Evolutionary conservation across 1,140 invertebrate genomes (phyloP).

Genomic region (Palaemon carinicauda): DNA sequence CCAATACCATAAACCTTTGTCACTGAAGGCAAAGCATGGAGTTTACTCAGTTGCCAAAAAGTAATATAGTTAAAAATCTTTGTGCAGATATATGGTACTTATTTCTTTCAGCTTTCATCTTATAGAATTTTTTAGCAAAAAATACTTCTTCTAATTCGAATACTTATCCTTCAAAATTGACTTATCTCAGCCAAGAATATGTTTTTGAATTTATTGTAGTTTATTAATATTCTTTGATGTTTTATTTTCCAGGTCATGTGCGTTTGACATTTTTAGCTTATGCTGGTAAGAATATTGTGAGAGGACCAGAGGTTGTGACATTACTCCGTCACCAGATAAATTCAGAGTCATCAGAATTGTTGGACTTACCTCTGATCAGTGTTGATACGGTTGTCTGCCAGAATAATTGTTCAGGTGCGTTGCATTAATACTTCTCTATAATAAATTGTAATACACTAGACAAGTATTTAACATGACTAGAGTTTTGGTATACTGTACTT

Average conservation of each 20-base stretch:
- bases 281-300: constrained; percentile 60
- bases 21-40: no score
- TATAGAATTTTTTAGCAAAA: no score
- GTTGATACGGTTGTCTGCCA: constrained; percentile 87
- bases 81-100: no score
- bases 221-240: not conserved
- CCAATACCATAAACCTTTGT: no score
- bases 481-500: no score
- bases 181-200: no score
- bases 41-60: no score
- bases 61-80: no score
- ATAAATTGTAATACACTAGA: not conserved
- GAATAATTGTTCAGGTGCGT: constrained; percentile 81
- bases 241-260: constrained; percentile 63
- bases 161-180: no score
- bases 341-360: constrained; percentile 63
- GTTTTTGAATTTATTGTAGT: not conserved
- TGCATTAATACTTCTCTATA: not conserved
- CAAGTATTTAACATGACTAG: no score
- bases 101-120: no score
- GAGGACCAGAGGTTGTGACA: constrained; percentile 30
- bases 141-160: no score
- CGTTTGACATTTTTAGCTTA: constrained; percentile 54
- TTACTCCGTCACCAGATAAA: constrained; percentile 22
- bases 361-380: constrained; percentile 77